phyloP scores from a whole-genome alignment of 2,797 vertebrate genomes.

The Etheostoma perlongum region DNA sequence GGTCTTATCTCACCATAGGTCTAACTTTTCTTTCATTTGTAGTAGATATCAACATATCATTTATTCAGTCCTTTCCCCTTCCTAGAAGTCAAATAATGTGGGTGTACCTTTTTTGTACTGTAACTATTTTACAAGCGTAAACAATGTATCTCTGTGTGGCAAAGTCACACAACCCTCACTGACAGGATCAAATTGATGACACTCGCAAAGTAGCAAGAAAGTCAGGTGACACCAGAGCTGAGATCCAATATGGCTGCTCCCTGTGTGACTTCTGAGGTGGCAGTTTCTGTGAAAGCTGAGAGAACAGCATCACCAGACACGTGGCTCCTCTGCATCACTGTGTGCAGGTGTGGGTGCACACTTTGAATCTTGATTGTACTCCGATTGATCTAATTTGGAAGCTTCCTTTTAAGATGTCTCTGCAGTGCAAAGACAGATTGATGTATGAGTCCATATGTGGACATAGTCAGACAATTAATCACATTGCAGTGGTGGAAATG shows the following conservation, averaged over 20 bases:
- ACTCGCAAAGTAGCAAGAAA: conserved; percentile 61
- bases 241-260: conserved; percentile 79
- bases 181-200: conserved; percentile 51
- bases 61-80: background rate
- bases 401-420: conserved; percentile 30
- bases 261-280: conserved; percentile 77
- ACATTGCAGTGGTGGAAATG: background rate
- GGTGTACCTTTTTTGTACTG: background rate
- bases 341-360: conserved; percentile 71
- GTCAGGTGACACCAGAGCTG: conserved; percentile 76
- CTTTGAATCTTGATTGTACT: conserved; percentile 58
- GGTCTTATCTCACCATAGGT: conserved; percentile 15
- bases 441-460: conserved; percentile 25
- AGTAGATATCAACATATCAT: conserved; percentile 15
- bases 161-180: conserved; percentile 18
- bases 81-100: conserved; percentile 24
- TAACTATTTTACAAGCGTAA: background rate
- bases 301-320: conserved; percentile 73
- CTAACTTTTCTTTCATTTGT: conserved; percentile 10
- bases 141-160: conserved; percentile 10
- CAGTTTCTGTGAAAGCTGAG: conserved; percentile 75
- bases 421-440: conserved; percentile 21
- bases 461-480: conserved; percentile 14
- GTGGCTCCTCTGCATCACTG: conserved; percentile 75
- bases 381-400: conserved; percentile 72